Base-by-base conservation (phyloP, 37 sponge, comb jelly and placozoan genomes). In the Theonella swinhoei region DNA sequence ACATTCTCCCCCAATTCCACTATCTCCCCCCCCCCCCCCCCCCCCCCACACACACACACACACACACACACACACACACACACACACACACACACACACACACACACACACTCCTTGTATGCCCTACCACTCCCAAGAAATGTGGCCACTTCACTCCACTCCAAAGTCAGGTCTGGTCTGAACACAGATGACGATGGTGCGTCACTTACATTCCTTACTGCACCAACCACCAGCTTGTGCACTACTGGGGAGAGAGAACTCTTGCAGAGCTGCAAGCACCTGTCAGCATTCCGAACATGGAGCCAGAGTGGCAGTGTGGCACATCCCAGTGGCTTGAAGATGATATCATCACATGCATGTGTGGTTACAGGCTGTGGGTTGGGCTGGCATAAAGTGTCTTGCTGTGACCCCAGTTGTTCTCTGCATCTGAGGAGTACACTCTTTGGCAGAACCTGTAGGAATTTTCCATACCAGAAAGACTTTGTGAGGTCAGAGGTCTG, bases 401-500 rank as follows among this genome's bases (percentile, higher is more conserved):
- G n/a, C 34, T 33, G 32, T 22, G 41, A n/a, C 8, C 72, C 22
- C 72, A 2, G 34, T 38, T 9, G 72, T 35, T 33, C 41, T 11
- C 72, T 28, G 9, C 41, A 33, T 31, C 72, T 47, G 54, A 47
- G 14, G 11, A 47, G 54, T 14, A 47, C 54, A 14, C 54, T 47
- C 54, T 47, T 14, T 14, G 61, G 35, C 17, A 82, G 62, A 30
- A 35, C 26, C 37, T 89, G 84, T 17, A 89, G 72, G 25, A 80
- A 74, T 36, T 89, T 83, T 23, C 84, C 89, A 25, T 20, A 65
- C 79, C 89, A 84, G 68, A 84, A 89, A 0, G 83, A 78, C n/a
- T 37, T 63, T 2, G 62, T 72, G 2, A 72, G 32, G 0, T 54
- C 3, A 4, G 86, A 58, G 1, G 36, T n/a, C 25, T 78, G 63